Conservation (phyloP, 2,797 vertebrate genomes). For the Sciurus vulgaris region DNA sequence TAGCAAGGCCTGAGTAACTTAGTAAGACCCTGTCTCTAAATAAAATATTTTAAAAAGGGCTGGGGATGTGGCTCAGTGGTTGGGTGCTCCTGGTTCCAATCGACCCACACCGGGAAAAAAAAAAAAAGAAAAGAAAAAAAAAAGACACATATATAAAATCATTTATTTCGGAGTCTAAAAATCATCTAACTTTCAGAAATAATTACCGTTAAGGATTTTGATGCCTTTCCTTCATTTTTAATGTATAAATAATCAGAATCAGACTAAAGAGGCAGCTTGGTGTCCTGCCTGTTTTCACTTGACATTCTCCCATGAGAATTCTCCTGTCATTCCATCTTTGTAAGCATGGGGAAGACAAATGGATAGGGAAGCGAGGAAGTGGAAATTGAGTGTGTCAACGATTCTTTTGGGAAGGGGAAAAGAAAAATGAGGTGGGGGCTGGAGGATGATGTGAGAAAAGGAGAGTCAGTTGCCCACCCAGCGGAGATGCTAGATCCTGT, state of each 20-base stretch:
- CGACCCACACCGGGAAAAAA: no score
- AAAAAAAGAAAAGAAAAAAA: not conserved
- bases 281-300: not conserved
- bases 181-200: not conserved
- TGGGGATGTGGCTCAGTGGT: no score
- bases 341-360: not conserved
- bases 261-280: not conserved
- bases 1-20: no score
- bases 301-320: not conserved
- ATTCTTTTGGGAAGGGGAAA: not conserved
- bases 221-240: conserved; percentile 10
- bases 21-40: no score
- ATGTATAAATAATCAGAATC: not conserved
- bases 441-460: not conserved
- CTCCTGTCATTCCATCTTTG: not conserved
- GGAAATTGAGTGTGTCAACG: not conserved
- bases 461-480: not conserved
- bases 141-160: not conserved
- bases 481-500: not conserved
- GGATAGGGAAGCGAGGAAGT: not conserved
- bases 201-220: not conserved
- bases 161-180: not conserved
- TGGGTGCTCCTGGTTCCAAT: no score
- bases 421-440: not conserved
- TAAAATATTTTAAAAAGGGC: no score